Conservation (phyloP, 2,888 invertebrate genomes). For the Drosophila pseudotalamancana region DNA sequence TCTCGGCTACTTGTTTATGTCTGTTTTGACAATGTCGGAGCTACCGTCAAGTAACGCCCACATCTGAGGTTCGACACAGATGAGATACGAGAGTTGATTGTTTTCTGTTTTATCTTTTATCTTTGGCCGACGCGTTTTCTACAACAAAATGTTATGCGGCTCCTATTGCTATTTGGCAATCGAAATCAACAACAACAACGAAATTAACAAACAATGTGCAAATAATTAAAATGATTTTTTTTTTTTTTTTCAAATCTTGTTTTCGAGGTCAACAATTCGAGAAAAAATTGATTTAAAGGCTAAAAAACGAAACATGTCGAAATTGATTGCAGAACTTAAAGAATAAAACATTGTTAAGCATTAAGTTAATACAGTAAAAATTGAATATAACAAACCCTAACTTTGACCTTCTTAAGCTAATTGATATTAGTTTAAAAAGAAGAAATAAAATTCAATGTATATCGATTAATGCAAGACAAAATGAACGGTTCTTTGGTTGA, state of each 20-base stretch:
- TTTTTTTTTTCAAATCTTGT: conserved; percentile 14
- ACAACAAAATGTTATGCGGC: conserved; percentile 60
- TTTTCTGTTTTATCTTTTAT: conserved; percentile 35
- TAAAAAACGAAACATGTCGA: conserved; percentile 1
- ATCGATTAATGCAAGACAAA: neutral
- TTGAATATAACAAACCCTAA: no score
- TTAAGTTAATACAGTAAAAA: no score
- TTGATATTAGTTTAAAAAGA: no score
- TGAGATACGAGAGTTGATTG: conserved; percentile 49
- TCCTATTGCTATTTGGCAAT: conserved; percentile 49
- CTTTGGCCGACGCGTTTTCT: conserved; percentile 43
- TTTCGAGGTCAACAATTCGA: conserved; percentile 29
- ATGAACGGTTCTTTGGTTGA: neutral
- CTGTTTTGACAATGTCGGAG: conserved; percentile 34
- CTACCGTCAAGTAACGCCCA: conserved; percentile 63
- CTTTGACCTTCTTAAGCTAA: no score
- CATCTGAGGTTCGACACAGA: conserved; percentile 44
- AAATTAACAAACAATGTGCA: conserved; percentile 51
- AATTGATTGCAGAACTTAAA: conserved; percentile 2
- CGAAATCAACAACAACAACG: conserved; percentile 12
- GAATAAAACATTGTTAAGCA: no score
- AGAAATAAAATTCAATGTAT: neutral
- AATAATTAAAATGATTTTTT: conserved; percentile 56
- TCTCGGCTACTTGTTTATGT: conserved; percentile 52
- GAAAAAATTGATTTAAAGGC: conserved; percentile 20